These are phyloP conservation scores for Drosophila ezoana DNA, from an alignment of 2,888 invertebrate species.

Conservation along the genomic window DNA sequence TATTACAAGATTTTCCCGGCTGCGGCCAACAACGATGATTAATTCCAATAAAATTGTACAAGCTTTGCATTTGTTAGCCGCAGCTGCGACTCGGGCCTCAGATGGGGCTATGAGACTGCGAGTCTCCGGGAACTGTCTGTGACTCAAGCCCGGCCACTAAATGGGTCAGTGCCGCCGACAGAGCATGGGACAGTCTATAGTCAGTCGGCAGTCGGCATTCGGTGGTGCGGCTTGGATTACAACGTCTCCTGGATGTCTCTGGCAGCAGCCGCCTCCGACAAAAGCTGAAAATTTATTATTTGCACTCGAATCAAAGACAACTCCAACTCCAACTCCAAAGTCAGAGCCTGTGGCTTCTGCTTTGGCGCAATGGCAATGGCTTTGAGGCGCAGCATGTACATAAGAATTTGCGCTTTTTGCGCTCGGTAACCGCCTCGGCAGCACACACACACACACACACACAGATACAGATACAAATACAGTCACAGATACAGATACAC, in stretches of 20 bases:
- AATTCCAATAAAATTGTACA: constrained; percentile 82
- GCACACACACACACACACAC: constrained; percentile 19
- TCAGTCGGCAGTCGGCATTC: neutral
- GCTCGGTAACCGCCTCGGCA: constrained; percentile 19
- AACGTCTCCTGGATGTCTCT: constrained; percentile 79
- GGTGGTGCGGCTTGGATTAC: constrained; percentile 59
- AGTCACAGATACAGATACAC: constrained; percentile 18
- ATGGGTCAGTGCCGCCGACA: constrained; percentile 67
- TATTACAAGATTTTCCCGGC: constrained; percentile 56
- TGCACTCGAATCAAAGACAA: constrained; percentile 73
- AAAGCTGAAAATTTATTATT: constrained; percentile 78
- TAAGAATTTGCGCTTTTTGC: constrained; percentile 46
- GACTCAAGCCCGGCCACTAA: constrained; percentile 38
- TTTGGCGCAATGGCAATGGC: constrained; percentile 15
- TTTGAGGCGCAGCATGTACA: constrained; percentile 23
- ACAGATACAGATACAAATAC: constrained; percentile 39
- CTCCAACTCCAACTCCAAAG: constrained; percentile 35
- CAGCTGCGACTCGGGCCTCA: constrained; percentile 35
- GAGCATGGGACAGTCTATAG: constrained; percentile 4
- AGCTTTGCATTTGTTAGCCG: constrained; percentile 59
- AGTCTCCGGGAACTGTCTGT: constrained; percentile 15
- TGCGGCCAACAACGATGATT: constrained; percentile 68
- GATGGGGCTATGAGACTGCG: constrained; percentile 4
- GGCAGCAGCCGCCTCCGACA: constrained; percentile 37
- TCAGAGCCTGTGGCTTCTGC: constrained; percentile 12